Conservation (phyloP, 2,888 invertebrate species). For the Habrosyne pyritoides region DNA sequence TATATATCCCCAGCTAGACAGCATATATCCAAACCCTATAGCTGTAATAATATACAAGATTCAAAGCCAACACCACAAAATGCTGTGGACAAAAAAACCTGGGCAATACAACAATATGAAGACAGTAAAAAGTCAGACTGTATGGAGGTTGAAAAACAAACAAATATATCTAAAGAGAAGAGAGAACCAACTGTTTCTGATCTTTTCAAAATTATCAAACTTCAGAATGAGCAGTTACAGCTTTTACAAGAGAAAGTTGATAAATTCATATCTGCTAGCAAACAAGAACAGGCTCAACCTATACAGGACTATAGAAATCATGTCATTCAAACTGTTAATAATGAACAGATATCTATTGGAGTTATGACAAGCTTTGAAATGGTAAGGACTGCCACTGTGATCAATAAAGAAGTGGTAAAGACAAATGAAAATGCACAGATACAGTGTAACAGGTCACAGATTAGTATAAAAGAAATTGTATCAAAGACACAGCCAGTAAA, state of each 20-base stretch:
- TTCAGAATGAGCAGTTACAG: conserved; percentile 87
- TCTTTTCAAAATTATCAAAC: conserved; percentile 85
- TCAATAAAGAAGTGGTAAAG: conserved; percentile 69
- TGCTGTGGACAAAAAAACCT: conserved; percentile 66
- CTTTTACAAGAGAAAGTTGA: conserved; percentile 86
- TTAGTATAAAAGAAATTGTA: conserved; percentile 69
- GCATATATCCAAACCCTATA: conserved; percentile 25
- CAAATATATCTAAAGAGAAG: conserved; percentile 60
- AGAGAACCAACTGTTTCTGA: conserved; percentile 83
- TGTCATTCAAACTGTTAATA: conserved; percentile 59
- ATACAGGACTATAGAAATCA: conserved; percentile 57
- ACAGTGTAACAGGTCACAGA: conserved; percentile 72
- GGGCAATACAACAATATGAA: conserved; percentile 67
- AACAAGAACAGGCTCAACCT: conserved; percentile 38
- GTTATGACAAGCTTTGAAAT: conserved; percentile 90
- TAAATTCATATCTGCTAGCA: conserved; percentile 67
- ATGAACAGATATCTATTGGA: conserved; percentile 85
- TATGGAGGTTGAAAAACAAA: conserved; percentile 59
- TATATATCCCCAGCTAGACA: conserved; percentile 17
- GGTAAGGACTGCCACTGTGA: conserved; percentile 73
- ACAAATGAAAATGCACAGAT: conserved; percentile 65
- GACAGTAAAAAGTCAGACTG: conserved; percentile 46
- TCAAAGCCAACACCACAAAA: conserved; percentile 33
- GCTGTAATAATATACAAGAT: conserved; percentile 23
- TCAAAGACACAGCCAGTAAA: conserved; percentile 56